Evolutionary conservation across 2,888 invertebrate genomes (phyloP), one percentile per base, ranked within the genome.

Genomic region (Sympetrum striolatum): DNA sequence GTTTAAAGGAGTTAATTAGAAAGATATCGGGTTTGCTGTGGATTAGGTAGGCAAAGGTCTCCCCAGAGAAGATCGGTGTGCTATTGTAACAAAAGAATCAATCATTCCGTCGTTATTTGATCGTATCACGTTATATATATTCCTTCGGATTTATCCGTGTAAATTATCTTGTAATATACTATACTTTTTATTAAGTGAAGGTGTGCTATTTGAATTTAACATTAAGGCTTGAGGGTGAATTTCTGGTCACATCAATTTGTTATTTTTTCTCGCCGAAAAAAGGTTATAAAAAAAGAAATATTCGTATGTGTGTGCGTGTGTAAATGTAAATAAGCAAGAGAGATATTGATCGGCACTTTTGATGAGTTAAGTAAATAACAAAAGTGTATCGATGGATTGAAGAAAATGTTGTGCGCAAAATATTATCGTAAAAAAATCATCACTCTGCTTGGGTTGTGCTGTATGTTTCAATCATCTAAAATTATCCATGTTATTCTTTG

Each of bases 361-460:
- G 35, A 60, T 39, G n/a, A 86, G 22, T 60, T 37, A 39, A 60
- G 86, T 6, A 86, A 22, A 86, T 86, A 37, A 35, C 22, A 22
- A n/a, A 53, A 58, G 31, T 35, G 37, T 86, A 6, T 86, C 35
- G 14, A 37, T 86, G 60, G 86, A 64, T 37, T 60, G 86, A 86
- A 53, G 53, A 53, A 60, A 86, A 86, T 64, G 86, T 86, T 35
- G 86, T 86, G 60, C 60, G 53, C 86, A 86, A 60, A 60, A 60
- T 53, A 53, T 60, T 60, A 37, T 60, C n/a, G 86, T 64, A 18
- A 86, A 86, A 60, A 8, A 60, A 60, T n/a, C 22, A 35, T 86
- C 60, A 39, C 60, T 60, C 60, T 86, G 60, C 86, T 86, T 86
- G 86, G 86, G 86, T 86, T 86, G 86, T 86, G 86, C 86, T 86